Evolutionary conservation across 2,797 vertebrate species (phyloP).

Genomic region (Staurois parvus): DNA sequence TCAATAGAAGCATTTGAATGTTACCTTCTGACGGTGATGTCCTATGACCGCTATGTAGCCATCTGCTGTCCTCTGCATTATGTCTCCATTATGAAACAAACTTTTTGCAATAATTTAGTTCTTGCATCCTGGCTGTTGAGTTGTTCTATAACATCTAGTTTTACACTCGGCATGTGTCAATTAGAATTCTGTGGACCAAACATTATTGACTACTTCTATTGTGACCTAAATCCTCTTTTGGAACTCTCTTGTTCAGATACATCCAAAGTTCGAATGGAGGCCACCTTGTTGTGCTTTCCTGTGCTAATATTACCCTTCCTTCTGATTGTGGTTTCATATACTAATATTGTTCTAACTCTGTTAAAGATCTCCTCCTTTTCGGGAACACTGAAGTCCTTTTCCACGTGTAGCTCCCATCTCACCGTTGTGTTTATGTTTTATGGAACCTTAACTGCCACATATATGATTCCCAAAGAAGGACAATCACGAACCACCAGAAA

Average conservation of each 20-base stretch:
- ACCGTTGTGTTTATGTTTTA: too few relatives aligned
- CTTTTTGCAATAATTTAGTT: neutral
- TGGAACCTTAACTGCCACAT: too few relatives aligned
- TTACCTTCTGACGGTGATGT: conserved; percentile 11
- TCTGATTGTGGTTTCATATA: too few relatives aligned
- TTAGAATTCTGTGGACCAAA: neutral
- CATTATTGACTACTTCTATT: conserved; percentile 8
- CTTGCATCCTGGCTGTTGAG: neutral
- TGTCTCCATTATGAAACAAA: neutral
- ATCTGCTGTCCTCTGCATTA: conserved; percentile 26
- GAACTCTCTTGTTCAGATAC: too few relatives aligned
- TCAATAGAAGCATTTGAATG: conserved; percentile 41
- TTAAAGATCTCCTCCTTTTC: conserved; percentile 32
- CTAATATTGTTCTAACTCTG: too few relatives aligned
- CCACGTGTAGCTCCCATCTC: conserved; percentile 64
- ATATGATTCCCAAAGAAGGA: too few relatives aligned
- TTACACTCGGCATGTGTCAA: neutral
- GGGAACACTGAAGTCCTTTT: conserved; percentile 62
- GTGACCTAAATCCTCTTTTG: too few relatives aligned
- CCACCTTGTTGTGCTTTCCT: too few relatives aligned
- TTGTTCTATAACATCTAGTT: neutral
- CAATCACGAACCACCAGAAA: too few relatives aligned
- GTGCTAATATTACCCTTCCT: too few relatives aligned
- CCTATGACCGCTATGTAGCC: conserved; percentile 31
- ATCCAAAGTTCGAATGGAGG: too few relatives aligned